A percentile compares a stretch with the other conserved stretches of the same genome.
Evolutionary conservation across 2,113 vertebrate species (phyloP).

Genomic region (Ancistrus triradiatus): DNA sequence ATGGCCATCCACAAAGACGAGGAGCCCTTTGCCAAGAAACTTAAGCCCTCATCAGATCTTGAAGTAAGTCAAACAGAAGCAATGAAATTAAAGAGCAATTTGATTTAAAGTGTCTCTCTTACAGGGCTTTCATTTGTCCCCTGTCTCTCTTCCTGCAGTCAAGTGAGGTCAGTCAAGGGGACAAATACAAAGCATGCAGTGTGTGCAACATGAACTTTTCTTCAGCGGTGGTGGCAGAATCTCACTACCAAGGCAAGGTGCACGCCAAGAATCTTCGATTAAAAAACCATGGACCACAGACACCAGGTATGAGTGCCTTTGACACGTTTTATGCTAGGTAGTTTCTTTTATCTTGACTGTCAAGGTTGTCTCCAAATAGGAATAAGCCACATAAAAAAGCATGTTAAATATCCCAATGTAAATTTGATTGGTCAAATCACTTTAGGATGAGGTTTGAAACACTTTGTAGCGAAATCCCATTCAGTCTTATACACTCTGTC

Average conservation of each 20-base stretch:
- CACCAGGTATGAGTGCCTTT: conserved; percentile 65
- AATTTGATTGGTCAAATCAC: no score
- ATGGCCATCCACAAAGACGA: conserved; percentile 78
- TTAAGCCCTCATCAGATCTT: conserved; percentile 52
- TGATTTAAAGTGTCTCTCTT: neutral
- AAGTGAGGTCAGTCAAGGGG: conserved; percentile 72
- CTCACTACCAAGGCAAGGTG: conserved; percentile 94
- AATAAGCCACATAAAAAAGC: no score
- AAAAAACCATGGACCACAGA: conserved; percentile 72
- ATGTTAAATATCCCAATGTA: no score
- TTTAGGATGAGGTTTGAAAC: no score
- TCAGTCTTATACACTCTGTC: no score
- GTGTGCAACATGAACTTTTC: conserved; percentile 95
- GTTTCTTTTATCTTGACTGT: no score
- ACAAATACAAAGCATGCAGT: conserved; percentile 84
- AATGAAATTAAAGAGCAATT: no score
- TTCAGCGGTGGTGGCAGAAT: conserved; percentile 85
- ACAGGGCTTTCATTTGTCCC: neutral
- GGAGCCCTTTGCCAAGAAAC: conserved; percentile 59
- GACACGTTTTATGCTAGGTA: no score
- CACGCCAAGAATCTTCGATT: conserved; percentile 90
- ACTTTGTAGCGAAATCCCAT: no score
- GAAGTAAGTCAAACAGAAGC: conserved; percentile 42
- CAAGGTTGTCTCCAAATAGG: no score
- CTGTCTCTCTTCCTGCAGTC: conserved; percentile 55